Base-by-base conservation (phyloP, 2,113 vertebrate species). In the Pyxicephalus adspersus region DNA sequence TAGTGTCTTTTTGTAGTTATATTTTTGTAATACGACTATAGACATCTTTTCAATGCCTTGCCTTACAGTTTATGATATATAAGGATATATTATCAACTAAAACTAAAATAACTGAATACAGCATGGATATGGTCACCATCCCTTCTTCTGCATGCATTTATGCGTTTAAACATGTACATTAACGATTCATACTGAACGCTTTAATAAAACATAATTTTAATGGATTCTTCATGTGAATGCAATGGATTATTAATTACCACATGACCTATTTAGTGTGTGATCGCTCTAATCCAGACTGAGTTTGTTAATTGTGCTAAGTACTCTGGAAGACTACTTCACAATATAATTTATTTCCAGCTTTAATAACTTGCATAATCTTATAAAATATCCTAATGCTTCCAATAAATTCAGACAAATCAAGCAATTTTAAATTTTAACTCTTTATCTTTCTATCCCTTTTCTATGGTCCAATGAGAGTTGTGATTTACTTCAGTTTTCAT, bases 191-290 rank as follows among this genome's bases (percentile, higher is more conserved):
- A 57, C 54, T 16, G 28, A 26, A 73, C 26, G 55, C n/a, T 73
- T 73, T 34, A 73, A 58, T 73, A 73, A 73, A 73, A 73, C 51
- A 73, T 73, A 11, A 34, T 73, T 73, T 73, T 73, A 73, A 73
- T 73, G 70, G 70, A 73, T 31, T 73, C 57, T 73, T 73, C 70
- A 73, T 73, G 70, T 34, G 70, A 22, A 29, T 34, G 70, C 25
- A 58, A 73, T 73, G 70, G 70, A 73, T 73, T 73, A 73, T 73
- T 73, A 73, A 73, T 58, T 73, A 73, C 70, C 55, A 58, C 70
- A 58, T 73, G 70, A 73, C 70, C 70, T 58, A 73, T 57, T 73
- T 73, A 73, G 70, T 73, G n/a, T 58, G 20, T 58, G 70, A 73
- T 54, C 52, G 31, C 70, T 52, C 57, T 73, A 73, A 73, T 73